These are phyloP conservation scores for Trichosurus vulpecula DNA, from an alignment of 2,797 vertebrate genomes.

Conservation along the genomic window DNA sequence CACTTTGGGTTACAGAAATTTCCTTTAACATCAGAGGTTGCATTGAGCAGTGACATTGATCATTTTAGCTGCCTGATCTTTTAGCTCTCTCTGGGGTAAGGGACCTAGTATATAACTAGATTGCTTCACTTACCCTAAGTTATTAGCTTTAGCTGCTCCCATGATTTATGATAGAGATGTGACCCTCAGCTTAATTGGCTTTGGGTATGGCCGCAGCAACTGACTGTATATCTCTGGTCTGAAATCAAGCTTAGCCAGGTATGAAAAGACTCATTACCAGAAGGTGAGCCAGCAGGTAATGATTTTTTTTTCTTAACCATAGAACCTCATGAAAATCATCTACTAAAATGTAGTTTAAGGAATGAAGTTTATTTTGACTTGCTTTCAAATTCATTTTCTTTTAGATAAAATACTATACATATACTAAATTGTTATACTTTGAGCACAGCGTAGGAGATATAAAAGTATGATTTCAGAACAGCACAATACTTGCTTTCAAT, in stretches of 20 bases:
- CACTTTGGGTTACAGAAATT: not conserved
- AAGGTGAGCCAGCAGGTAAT: not conserved
- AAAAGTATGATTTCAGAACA: not conserved
- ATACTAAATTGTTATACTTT: not conserved
- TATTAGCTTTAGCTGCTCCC: not conserved
- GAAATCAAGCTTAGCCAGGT: not conserved
- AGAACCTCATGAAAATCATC: not conserved
- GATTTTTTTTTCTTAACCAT: not conserved
- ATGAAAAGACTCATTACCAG: not conserved
- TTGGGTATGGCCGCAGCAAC: not conserved
- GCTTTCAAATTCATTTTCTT: not conserved
- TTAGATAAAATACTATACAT: not conserved
- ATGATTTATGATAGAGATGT: not conserved
- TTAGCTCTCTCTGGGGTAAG: not conserved
- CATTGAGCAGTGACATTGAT: not conserved
- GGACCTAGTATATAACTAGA: not conserved
- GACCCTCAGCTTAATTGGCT: not conserved
- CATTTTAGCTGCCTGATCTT: not conserved
- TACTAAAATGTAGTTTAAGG: not conserved
- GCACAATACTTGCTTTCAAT: not conserved
- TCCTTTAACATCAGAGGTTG: not conserved
- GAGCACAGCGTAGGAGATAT: constrained; percentile 1
- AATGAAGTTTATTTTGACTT: not conserved
- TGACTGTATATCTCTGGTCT: not conserved
- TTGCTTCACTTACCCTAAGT: not conserved